Percentiles rank a stretch among this genome's conserved stretches.
phyloP scores from a whole-genome alignment of 2,113 vertebrate genomes.

The Pelodiscus sinensis region DNA sequence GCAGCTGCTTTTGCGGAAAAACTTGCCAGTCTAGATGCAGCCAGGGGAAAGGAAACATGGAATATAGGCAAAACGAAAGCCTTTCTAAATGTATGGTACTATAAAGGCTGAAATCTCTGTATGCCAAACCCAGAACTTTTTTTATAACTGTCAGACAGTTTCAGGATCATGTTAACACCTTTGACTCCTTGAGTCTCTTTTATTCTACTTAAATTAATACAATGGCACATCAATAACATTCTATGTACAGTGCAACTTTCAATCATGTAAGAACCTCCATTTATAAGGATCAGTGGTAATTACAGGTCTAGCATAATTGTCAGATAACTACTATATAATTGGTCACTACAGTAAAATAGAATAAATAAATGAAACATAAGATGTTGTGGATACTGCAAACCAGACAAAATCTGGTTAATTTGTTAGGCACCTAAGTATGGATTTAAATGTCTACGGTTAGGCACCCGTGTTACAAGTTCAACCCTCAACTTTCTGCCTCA shows the following conservation, averaged over 20 bases:
- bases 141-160: too few species aligned
- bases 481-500: neutral
- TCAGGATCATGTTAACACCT: too few species aligned
- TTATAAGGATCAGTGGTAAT: fast-evolving
- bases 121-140: too few species aligned
- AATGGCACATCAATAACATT: neutral
- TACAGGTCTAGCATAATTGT: neutral
- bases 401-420: neutral
- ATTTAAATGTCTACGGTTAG: neutral
- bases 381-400: neutral
- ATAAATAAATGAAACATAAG: too few species aligned
- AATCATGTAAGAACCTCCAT: neutral
- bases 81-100: too few species aligned
- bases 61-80: too few species aligned
- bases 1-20: too few species aligned
- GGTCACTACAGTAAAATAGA: neutral
- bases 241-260: fast-evolving
- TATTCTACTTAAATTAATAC: too few species aligned
- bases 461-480: neutral
- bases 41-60: too few species aligned
- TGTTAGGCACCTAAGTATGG: neutral
- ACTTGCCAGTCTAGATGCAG: too few species aligned
- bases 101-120: too few species aligned
- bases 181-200: too few species aligned
- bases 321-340: fast-evolving